Percentiles rank a stretch among this genome's conserved stretches.
Evolutionary conservation across 23 tunicate genomes (phyloP).

Genomic region (Diplosoma virens): DNA sequence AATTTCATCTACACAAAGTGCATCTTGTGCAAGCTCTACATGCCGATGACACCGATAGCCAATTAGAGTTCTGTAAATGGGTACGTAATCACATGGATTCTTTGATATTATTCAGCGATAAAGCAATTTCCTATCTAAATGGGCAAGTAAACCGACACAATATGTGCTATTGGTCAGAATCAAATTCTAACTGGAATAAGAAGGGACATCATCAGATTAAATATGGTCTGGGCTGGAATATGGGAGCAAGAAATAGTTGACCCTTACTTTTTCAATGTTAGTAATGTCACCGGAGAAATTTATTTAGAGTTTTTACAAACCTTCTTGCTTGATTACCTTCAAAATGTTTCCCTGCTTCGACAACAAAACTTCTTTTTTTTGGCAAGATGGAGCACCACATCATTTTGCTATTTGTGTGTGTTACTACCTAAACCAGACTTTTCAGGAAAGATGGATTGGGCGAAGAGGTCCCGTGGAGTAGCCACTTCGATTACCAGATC

Average conservation of each 20-base stretch:
- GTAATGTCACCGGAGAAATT: neutral
- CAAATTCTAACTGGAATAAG: neutral
- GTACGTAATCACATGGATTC: neutral
- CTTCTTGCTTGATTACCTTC: neutral
- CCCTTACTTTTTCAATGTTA: too few species aligned
- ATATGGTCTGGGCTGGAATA: neutral
- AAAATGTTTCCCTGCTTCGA: neutral
- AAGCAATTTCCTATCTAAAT: neutral
- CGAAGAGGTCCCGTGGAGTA: too few species aligned
- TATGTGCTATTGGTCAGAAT: neutral
- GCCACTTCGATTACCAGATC: too few species aligned
- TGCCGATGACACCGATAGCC: too few species aligned
- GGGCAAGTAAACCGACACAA: neutral
- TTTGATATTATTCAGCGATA: too few species aligned
- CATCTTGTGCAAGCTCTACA: too few species aligned
- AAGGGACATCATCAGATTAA: neutral
- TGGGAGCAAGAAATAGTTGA: neutral
- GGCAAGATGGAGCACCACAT: too few species aligned
- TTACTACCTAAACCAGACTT: too few species aligned
- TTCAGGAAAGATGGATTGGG: too few species aligned
- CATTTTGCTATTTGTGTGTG: too few species aligned
- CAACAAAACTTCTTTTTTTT: too few species aligned
- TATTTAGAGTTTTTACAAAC: neutral
- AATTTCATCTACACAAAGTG: neutral
- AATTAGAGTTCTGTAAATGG: too few species aligned